These are phyloP conservation scores for Urophycis tenuis DNA, from an alignment of 2,797 vertebrate genomes.

Conservation along the genomic window DNA sequence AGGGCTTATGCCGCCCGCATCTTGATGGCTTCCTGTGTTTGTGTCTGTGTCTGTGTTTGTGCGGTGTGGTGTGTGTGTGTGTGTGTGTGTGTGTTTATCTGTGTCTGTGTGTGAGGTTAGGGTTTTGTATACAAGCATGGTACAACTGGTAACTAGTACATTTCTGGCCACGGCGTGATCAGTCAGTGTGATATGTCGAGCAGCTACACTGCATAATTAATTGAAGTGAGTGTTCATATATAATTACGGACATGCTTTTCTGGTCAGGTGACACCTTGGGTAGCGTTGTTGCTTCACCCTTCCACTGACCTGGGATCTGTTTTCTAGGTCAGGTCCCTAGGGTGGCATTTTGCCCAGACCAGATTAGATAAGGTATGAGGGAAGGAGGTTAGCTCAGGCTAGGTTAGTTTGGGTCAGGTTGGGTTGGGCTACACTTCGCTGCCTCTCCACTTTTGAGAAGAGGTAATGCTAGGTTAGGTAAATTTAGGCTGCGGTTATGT, in stretches of 20 bases:
- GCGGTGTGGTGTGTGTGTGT: slow-evolving; percentile 5
- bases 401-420: too few relatives aligned
- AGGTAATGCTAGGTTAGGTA: not conserved
- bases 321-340: not conserved
- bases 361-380: not conserved
- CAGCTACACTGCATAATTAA: not conserved
- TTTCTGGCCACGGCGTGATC: not conserved
- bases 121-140: not conserved
- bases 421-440: too few relatives aligned
- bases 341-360: not conserved
- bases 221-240: not conserved
- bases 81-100: slow-evolving; percentile 1
- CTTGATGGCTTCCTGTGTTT: not conserved
- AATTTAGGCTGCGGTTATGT: not conserved
- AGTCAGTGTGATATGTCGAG: not conserved
- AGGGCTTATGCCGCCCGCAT: not conserved
- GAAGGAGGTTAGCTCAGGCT: too few relatives aligned
- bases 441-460: too few relatives aligned
- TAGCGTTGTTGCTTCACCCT: not conserved
- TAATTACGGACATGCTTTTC: not conserved
- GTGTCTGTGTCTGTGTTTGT: slow-evolving; percentile 3
- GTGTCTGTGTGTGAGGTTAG: not conserved
- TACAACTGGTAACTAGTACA: not conserved
- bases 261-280: not conserved
- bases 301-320: not conserved